Percentiles rank a stretch among this genome's conserved stretches.
These are phyloP conservation scores for Lasioglossum vierecki DNA, from an alignment of 2,888 invertebrate genomes.

Conservation along the genomic window DNA sequence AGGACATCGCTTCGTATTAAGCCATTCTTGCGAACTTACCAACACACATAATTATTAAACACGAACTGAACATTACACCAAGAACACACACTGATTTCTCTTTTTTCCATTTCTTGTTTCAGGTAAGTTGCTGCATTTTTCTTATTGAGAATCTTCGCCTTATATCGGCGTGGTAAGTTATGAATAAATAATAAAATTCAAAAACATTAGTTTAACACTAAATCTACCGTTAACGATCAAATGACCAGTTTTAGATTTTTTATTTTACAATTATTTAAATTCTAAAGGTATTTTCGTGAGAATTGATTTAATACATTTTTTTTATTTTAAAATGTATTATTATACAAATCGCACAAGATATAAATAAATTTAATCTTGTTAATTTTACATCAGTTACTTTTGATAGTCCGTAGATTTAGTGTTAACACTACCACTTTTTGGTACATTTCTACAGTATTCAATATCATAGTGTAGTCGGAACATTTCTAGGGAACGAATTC, in stretches of 20 bases:
- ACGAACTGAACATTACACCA: slow-evolving; percentile 35
- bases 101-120: slow-evolving; percentile 34
- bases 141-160: background rate
- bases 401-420: too few species aligned
- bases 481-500: background rate
- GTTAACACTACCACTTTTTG: background rate
- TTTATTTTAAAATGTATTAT: too few species aligned
- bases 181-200: background rate
- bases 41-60: slow-evolving; percentile 40
- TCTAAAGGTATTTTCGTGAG: too few species aligned
- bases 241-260: too few species aligned
- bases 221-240: too few species aligned
- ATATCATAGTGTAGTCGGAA: background rate
- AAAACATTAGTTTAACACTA: background rate
- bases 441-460: background rate
- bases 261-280: too few species aligned
- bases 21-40: slow-evolving; percentile 33
- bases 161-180: background rate
- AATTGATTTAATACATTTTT: too few species aligned
- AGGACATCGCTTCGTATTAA: slow-evolving; percentile 46
- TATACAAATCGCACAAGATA: too few species aligned
- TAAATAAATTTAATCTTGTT: too few species aligned
- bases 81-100: slow-evolving; percentile 50
- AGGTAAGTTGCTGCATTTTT: slow-evolving; percentile 28
- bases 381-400: too few species aligned